Base-by-base conservation (phyloP, 2,888 invertebrate species). In the Caenorhabditis doughertyi region DNA sequence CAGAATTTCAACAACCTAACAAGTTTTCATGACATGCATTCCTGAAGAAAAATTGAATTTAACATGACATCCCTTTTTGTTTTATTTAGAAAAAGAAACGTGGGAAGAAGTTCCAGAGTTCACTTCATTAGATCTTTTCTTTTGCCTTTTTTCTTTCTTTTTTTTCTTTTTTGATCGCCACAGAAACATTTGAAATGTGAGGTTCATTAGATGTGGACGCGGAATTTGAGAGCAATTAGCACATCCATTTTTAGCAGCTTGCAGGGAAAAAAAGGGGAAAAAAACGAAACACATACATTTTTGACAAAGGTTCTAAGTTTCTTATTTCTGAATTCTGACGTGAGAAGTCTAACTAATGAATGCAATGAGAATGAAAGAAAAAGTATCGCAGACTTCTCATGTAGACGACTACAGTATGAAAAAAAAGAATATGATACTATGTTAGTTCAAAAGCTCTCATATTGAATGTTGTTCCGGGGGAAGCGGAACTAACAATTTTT, bases 211-310 rank as follows among this genome's bases (percentile, higher is more conserved):
- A 62, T 23, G 58, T 39, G 35, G 44, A 18, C 32, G 25, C 47
- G 35, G 35, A 74, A 74, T 74, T 74, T 39, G 74, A 74, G 74
- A 74, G 74, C 74, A 74, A 74, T 74, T 74, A 65, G 74, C 55
- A 67, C 39, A 67, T 25, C 67, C 39, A 5, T 64, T 47, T 64
- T 64, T 47, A 29, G 32, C 13, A 32, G 23, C n/a, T n/a, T 51
- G 49, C 35, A 67, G 29, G 8, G n/a, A 49, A 51, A 51, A 1
- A 21, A 9, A 44, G 51, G 29, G 8, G n/a, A 49, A 51, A 51
- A 1, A 21, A 9, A 44, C 9, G 13, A n/a, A 58, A 16, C 21
- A 18, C 16, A 32, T 32, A 32, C 27, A 11, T 13, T n/a, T 16
- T 18, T 32, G 39, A 23, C 29, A 58, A 39, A 58, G 35, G 58